These are phyloP conservation scores for Silurus lanzhouensis DNA, from an alignment of 2,797 vertebrate genomes.

Conservation along the genomic window DNA sequence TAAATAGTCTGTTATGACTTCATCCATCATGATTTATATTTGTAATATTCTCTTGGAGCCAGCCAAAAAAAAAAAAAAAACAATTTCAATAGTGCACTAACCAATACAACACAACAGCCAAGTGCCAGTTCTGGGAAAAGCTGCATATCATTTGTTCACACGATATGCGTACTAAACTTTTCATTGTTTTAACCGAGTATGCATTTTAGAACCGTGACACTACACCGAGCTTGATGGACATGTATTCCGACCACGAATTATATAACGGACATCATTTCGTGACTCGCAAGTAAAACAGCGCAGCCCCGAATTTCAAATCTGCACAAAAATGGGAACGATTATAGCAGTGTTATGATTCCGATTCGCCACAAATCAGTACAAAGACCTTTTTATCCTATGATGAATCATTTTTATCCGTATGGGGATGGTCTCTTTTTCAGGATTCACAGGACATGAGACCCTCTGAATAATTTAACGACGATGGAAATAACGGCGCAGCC, in stretches of 20 bases:
- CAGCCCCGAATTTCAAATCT: too few relatives aligned
- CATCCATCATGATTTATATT: conserved; percentile 7
- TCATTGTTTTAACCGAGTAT: background rate
- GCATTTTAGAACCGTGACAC: background rate
- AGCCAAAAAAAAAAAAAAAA: background rate
- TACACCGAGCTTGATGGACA: background rate
- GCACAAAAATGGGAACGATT: too few relatives aligned
- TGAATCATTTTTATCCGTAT: background rate
- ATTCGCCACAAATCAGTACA: background rate
- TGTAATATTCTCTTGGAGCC: conserved; percentile 11
- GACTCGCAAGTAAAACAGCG: background rate
- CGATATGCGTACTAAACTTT: background rate
- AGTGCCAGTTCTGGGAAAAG: background rate
- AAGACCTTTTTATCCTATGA: background rate
- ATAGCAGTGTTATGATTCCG: too few relatives aligned
- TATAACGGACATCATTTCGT: background rate
- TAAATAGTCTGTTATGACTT: conserved; percentile 1
- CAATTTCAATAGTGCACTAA: conserved; percentile 5
- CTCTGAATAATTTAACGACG: background rate
- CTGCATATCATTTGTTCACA: conserved; percentile 2
- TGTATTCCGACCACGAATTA: background rate
- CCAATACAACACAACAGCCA: background rate
- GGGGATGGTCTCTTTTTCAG: too few relatives aligned
- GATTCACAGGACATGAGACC: too few relatives aligned
- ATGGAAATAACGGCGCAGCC: background rate